Conservation (phyloP, 2,113 vertebrate species). For the Ictalurus punctatus region DNA sequence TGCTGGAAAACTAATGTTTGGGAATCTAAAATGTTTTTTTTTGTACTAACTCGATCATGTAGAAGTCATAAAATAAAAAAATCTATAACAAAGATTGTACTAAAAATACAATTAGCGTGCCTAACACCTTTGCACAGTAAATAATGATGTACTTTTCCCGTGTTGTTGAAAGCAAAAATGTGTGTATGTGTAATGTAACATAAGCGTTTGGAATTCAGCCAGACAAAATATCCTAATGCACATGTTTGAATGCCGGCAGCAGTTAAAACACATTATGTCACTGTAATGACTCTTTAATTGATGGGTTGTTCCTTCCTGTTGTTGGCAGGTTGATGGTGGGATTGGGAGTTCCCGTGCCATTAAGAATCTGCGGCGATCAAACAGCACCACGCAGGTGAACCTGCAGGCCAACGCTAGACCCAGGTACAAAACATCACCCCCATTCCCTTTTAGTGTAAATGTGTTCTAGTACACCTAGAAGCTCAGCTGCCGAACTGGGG, state of each 20-base stretch:
- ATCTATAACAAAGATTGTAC: too few relatives aligned
- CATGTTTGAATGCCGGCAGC: too few relatives aligned
- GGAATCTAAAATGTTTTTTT: too few relatives aligned
- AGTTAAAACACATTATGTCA: not conserved
- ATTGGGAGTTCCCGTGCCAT: slow-evolving; percentile 75
- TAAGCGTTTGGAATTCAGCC: not conserved
- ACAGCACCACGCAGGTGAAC: slow-evolving; percentile 88
- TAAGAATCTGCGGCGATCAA: slow-evolving; percentile 91
- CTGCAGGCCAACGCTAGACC: slow-evolving; percentile 67
- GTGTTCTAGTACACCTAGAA: not conserved
- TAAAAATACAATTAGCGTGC: too few relatives aligned
- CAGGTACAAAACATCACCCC: slow-evolving; percentile 71
- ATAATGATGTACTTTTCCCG: not conserved
- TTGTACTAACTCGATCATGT: too few relatives aligned
- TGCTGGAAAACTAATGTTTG: too few relatives aligned
- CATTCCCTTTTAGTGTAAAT: not conserved
- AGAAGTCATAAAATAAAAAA: too few relatives aligned
- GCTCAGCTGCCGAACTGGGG: not conserved
- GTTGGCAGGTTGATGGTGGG: slow-evolving; percentile 73
- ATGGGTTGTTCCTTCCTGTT: not conserved
- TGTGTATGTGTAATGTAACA: not conserved
- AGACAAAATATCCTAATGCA: not conserved
- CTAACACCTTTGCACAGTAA: not conserved
- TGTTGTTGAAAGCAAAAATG: not conserved
- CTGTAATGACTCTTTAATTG: not conserved